Base-by-base conservation (phyloP, 2,113 vertebrate genomes). In the Atrichornis clamosus region DNA sequence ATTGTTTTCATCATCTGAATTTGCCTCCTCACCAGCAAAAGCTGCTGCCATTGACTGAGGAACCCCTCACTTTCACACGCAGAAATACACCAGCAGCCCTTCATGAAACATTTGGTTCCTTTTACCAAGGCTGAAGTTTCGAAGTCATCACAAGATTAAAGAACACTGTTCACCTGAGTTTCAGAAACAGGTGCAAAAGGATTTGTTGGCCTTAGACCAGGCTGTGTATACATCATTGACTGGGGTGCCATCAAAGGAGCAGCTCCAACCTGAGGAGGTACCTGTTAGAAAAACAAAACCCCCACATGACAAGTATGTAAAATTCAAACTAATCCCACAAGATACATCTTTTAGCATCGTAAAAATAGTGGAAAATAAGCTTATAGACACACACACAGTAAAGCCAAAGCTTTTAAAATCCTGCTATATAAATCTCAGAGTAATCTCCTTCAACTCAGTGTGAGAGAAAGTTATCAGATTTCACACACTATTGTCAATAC, bases 171-270 rank as follows among this genome's bases (percentile, higher is more conserved):
- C 97, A 99, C 98, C 98, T 99, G 98, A 96, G 98, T 98, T 98
- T 98, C 98, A 94, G 98, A 98, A 76, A 98, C 97, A 81, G 97
- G 98, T 96, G 98, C 97, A 95, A 99, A 98, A 59, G 98, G 98
- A 91, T 98, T 99, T 89, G 98, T 98, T 94, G 98, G 98, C 97
- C 98, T 98, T 96, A 99, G 98, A 95, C 98, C 98, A 77, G 98
- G 97, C 91, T 99, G 99, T 30, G 98, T 98, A 87, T 98, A 99
- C 98, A 99, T 98, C 97, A 98, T 97, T 94, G 98, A 98, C 97
- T 99, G 98, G 28, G 98, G 98, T 96, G 98, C 96, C 97, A 99
- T 98, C 97, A 99, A 96, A 84, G 98, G 98, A 97, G 98, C 93
- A 76, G 98, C 97, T 96, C 97, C 98, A 97, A 98, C 97, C 97